Evolutionary conservation across 2,888 invertebrate genomes (phyloP).

Genomic region (Agrotis clavis): DNA sequence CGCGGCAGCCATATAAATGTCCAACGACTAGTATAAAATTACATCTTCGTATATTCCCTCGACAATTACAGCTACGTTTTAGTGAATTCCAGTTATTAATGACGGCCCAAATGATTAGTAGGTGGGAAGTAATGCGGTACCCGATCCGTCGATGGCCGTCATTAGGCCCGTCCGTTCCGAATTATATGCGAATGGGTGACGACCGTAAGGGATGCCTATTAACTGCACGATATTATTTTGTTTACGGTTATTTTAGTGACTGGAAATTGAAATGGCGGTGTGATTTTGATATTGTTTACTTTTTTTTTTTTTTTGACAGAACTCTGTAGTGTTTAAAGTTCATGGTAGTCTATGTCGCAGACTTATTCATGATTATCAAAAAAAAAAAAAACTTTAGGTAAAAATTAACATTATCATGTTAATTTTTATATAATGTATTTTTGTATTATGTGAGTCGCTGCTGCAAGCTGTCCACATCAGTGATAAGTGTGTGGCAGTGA

Average conservation of each 20-base stretch:
- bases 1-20: slow-evolving; percentile 15
- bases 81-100: slow-evolving; percentile 64
- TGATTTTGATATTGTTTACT: slow-evolving; percentile 7
- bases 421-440: no score
- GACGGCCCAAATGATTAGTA: slow-evolving; percentile 71
- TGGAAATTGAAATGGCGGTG: neutral
- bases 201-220: slow-evolving; percentile 60
- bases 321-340: no score
- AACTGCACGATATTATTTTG: slow-evolving; percentile 57
- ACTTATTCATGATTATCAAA: no score
- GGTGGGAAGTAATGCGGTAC: slow-evolving; percentile 69
- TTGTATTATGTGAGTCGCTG: no score
- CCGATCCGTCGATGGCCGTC: slow-evolving; percentile 55
- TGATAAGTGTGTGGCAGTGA: no score
- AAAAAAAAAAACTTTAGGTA: no score
- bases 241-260: slow-evolving; percentile 41
- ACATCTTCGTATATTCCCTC: slow-evolving; percentile 44
- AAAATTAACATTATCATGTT: no score
- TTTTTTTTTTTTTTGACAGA: neutral
- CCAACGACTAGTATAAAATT: slow-evolving; percentile 36
- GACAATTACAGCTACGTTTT: slow-evolving; percentile 55
- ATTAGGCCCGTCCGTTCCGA: slow-evolving; percentile 63
- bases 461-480: no score
- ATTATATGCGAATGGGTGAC: slow-evolving; percentile 68
- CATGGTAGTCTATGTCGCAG: no score